These are phyloP conservation scores for Catocala nupta DNA, from an alignment of 2,888 invertebrate genomes.

Conservation along the genomic window DNA sequence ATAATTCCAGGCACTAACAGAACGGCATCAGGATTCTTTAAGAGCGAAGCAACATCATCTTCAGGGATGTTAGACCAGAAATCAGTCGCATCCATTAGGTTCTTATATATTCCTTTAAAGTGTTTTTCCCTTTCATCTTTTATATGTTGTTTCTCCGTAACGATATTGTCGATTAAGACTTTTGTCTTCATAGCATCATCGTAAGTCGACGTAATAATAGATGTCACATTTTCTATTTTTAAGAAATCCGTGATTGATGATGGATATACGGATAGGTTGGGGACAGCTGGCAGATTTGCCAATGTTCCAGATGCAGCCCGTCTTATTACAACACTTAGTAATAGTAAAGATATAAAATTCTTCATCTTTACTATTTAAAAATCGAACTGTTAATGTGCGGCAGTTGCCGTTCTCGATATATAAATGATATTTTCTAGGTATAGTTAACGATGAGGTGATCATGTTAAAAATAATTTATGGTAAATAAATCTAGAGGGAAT, in stretches of 20 bases:
- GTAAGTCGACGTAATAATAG: slow-evolving; percentile 59
- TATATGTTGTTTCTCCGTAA: slow-evolving; percentile 64
- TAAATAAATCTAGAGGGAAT: too few relatives aligned
- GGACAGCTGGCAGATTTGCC: slow-evolving; percentile 42
- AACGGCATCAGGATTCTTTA: slow-evolving; percentile 70
- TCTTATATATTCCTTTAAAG: slow-evolving; percentile 64
- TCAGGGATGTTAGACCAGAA: slow-evolving; percentile 62
- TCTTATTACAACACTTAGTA: slow-evolving; percentile 29
- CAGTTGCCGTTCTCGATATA: too few relatives aligned
- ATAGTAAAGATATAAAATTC: slow-evolving; percentile 36
- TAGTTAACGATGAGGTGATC: too few relatives aligned
- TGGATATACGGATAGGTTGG: slow-evolving; percentile 18
- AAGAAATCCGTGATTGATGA: slow-evolving; percentile 46
- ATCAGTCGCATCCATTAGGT: slow-evolving; percentile 62
- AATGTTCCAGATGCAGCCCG: slow-evolving; percentile 31
- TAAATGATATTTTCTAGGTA: too few relatives aligned
- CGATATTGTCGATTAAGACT: slow-evolving; percentile 64
- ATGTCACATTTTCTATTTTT: slow-evolving; percentile 59
- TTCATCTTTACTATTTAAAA: slow-evolving; percentile 44
- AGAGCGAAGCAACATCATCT: slow-evolving; percentile 52
- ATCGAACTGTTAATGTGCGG: slow-evolving; percentile 39
- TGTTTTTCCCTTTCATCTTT: slow-evolving; percentile 67
- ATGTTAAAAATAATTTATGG: too few relatives aligned
- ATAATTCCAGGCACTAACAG: slow-evolving; percentile 77
- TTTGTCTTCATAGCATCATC: slow-evolving; percentile 57